Conservation (phyloP, 1,140 invertebrate genomes). For the Phthorimaea operculella region DNA sequence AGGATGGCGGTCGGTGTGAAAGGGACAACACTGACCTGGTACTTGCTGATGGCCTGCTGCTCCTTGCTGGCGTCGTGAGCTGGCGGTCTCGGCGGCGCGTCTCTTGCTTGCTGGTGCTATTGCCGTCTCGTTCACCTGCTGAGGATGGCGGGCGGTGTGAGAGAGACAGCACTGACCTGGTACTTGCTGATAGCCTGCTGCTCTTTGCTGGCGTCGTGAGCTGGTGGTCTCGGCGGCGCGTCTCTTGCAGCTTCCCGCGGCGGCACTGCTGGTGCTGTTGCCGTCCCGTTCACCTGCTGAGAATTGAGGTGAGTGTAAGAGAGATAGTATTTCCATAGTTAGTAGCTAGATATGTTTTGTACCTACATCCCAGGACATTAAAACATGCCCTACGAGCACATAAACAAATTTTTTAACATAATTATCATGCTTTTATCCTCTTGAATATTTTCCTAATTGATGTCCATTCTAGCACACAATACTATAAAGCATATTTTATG, state of each 20-base stretch:
- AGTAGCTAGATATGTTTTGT: too few species aligned
- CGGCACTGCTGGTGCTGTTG: conserved; percentile 68
- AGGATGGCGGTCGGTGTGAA: too few species aligned
- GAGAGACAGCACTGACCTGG: conserved; percentile 72
- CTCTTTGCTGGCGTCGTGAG: conserved; percentile 78
- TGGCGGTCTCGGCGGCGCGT: conserved; percentile 55
- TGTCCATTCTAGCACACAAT: too few species aligned
- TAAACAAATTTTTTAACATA: too few species aligned
- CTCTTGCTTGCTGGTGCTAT: conserved; percentile 69
- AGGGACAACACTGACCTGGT: conserved; percentile 87
- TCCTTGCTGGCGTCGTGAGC: conserved; percentile 78
- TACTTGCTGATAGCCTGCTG: conserved; percentile 91
- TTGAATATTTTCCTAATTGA: too few species aligned
- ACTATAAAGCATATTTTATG: too few species aligned
- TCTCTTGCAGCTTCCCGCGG: conserved; percentile 68
- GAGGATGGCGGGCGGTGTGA: neutral
- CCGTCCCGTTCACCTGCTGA: conserved; percentile 52
- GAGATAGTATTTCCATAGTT: too few species aligned
- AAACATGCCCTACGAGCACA: too few species aligned
- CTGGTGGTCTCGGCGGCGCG: conserved; percentile 54
- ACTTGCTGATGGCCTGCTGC: conserved; percentile 90
- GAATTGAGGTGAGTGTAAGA: too few species aligned
- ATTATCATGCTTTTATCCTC: too few species aligned
- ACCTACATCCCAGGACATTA: too few species aligned
- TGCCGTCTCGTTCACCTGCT: conserved; percentile 51